Base-by-base conservation (phyloP, 2,888 invertebrate species). In the Nymphalis c-album region DNA sequence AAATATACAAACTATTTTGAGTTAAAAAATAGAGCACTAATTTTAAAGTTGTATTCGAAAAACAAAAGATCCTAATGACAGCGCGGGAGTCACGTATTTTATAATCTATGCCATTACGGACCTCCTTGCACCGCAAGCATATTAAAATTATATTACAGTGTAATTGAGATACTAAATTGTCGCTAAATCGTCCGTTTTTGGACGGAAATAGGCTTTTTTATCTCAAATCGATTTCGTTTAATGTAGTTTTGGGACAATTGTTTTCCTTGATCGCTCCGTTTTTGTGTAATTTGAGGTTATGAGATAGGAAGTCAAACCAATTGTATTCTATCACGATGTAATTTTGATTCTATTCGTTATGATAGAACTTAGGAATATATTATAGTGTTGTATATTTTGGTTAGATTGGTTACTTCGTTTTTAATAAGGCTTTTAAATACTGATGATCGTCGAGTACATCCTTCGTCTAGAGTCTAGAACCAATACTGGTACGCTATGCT, bases 221-320 rank as follows among this genome's bases (percentile, higher is more conserved):
- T 78, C 76, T 74, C 72, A 87, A 90, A 90, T 90, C 87, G 90
- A 89, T 87, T 90, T 83, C 84, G 84, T 86, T 89, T 88, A 84
- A 77, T 80, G 80, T 78, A 77, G 80, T 77, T 75, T 75, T 74
- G 72, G 73, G 76, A 78, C 77, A 72, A 78, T 77, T 76, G 75
- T 74, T 75, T 77, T 75, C 68, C 71, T 75, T 74, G 67, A 69
- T 70, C 20, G 63, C 61, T 51, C 70, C 69, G 70, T 73, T 73
- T 70, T 73, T 71, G 59, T 64, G 50, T 72, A 67, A 57, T 73
- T 71, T 65, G 58, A 64, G 74, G 62, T 63, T 69, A 76, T 20
- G 16, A 73, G 73, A 78, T 70, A 72, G 73, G 73, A 64, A 69
- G 60, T 60, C 58, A 45, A 68, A 63, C 67, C 57, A 45, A n/a